These are phyloP conservation scores for Sturnus vulgaris DNA, from an alignment of 2,113 vertebrate species.

Conservation along the genomic window DNA sequence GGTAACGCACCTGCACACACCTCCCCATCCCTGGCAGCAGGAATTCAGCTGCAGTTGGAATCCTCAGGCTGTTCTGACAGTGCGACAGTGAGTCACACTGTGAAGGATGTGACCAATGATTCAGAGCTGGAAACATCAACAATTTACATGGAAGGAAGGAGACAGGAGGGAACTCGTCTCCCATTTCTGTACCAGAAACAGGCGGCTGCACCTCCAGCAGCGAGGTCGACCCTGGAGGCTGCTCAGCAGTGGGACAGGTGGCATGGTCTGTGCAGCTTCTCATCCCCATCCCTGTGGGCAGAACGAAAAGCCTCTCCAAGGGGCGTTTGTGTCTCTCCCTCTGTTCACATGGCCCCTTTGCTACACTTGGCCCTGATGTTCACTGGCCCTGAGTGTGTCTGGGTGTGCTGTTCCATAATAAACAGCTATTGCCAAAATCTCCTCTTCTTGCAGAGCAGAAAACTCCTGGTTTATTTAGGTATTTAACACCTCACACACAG, in stretches of 20 bases:
- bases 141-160: neutral
- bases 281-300: neutral
- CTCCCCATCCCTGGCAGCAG: neutral
- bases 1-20: neutral
- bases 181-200: neutral
- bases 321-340: neutral
- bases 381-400: too few species aligned
- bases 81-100: neutral
- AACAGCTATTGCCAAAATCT: neutral
- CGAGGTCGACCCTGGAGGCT: accelerated
- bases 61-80: neutral
- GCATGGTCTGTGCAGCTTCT: neutral
- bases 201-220: accelerated
- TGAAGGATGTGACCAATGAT: neutral
- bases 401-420: neutral
- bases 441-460: neutral
- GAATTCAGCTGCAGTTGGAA: neutral
- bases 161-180: neutral
- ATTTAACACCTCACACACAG: neutral
- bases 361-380: neutral
- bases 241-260: neutral
- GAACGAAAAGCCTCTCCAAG: neutral
- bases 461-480: neutral
- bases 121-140: slow-evolving; percentile 7
- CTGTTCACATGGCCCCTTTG: neutral